Percentiles rank a stretch among this genome's conserved stretches.
Conservation (phyloP, 2,888 invertebrate genomes). For the Leptopilina drosophilae region DNA sequence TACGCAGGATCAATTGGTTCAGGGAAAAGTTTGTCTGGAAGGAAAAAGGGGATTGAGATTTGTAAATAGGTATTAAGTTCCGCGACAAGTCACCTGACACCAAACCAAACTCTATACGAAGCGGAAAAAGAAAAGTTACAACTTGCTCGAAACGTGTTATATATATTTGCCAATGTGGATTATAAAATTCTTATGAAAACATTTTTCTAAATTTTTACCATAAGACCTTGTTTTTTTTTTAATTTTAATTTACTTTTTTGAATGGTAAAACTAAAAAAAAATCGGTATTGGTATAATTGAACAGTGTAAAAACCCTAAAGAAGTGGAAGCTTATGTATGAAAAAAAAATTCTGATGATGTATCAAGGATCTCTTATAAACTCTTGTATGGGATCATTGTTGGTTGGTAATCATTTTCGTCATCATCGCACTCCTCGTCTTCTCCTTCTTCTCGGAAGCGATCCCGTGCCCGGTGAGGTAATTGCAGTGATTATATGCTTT, state of each 20-base stretch:
- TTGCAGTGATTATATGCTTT: conserved; percentile 73
- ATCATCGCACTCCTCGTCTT: conserved; percentile 51
- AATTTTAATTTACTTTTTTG: neutral
- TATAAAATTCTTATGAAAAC: no score
- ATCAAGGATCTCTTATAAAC: no score
- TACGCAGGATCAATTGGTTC: neutral
- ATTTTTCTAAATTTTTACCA: no score
- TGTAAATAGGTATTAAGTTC: conserved; percentile 38
- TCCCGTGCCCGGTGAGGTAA: conserved; percentile 69
- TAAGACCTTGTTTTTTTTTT: neutral
- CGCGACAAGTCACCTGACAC: conserved; percentile 35
- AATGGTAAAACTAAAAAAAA: no score
- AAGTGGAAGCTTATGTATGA: no score
- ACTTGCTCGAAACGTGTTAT: conserved; percentile 24
- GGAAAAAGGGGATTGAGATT: conserved; percentile 20
- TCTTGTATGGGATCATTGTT: conserved; percentile 23
- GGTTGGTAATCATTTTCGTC: conserved; percentile 48
- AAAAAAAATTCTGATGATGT: no score
- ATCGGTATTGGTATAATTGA: no score
- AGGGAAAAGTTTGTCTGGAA: conserved; percentile 5
- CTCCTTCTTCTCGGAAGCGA: conserved; percentile 66
- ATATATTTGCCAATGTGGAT: neutral
- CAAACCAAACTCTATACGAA: conserved; percentile 8
- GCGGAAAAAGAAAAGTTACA: conserved; percentile 9
- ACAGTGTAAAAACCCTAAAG: no score